Evolutionary conservation across 2,888 invertebrate genomes (phyloP), one percentile per base, ranked within the genome.

Genomic region (Liopterus haemorrhoidalis): DNA sequence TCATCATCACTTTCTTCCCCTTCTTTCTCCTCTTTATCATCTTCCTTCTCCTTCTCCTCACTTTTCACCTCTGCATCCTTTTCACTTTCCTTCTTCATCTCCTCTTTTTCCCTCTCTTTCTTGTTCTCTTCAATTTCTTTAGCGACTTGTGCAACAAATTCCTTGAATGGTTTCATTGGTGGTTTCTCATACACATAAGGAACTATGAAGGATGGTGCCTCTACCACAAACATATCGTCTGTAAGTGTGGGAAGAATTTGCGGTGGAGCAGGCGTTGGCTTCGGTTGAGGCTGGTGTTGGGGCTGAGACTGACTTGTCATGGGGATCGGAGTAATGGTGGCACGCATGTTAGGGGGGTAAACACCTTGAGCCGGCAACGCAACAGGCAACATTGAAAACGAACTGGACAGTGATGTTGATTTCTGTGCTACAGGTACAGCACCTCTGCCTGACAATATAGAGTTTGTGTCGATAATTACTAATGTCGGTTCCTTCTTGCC

Each of bases 161-260:
- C 81, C 62, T 81, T 82, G 50, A 91, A 76, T 45, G 84, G 82
- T 58, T 83, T 81, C 4, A 82, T 66, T 1, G 91, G 88, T 6
- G 90, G 88, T 64, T 91, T 91, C 64, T 92, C 91, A 67, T 91
- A 91, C 15, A 92, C 88, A 64, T 92, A 92, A 33, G 92, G 92
- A 55, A 92, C 91, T 62, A 92, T 90, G 62, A 92, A 91, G 15
- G 90, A 91, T 4, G 92, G 91, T 19, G 91, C 91, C 67, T 92
- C 91, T 6, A 92, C 84, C 8, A 92, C 90, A 65, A 85, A 91
- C 85, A 91, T 91, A 58, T 92, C 90, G 63, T 92, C 91, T 14
- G 90, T 90, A 16, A 92, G 67, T 5, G 87, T 85, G 1, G 89
- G 89, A 55, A 92, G 66, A 51, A 89, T 79, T 22, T 78, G 77